phyloP scores from a whole-genome alignment of 2,888 invertebrate genomes.

The Ashinkailepas kermadecensis region DNA sequence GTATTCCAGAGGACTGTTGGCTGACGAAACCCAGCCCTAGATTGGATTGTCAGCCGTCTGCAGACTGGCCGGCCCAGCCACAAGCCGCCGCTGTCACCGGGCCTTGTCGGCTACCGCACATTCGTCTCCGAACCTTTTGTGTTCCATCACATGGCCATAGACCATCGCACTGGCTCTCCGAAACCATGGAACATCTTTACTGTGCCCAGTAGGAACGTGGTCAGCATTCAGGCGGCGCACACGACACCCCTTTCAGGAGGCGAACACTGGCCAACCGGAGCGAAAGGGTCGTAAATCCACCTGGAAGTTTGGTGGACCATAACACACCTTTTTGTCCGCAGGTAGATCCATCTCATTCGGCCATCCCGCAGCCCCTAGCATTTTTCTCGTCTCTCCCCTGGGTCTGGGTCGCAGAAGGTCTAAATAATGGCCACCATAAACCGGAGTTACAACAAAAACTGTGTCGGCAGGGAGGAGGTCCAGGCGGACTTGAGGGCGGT shows the following conservation, averaged over 20 bases:
- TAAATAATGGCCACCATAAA: conserved; percentile 6
- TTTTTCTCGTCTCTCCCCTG: background rate
- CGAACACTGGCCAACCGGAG: background rate
- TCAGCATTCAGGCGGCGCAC: background rate
- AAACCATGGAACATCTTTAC: background rate
- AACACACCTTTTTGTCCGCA: conserved; percentile 23
- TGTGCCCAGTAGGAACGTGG: background rate
- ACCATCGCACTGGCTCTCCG: background rate
- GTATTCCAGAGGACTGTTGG: too few relatives aligned
- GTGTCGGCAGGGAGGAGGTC: background rate
- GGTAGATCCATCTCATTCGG: conserved; percentile 2
- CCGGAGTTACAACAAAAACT: conserved; percentile 5
- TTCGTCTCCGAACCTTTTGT: too few relatives aligned
- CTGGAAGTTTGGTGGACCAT: conserved; percentile 15
- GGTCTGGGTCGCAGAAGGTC: background rate
- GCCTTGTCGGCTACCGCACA: too few relatives aligned
- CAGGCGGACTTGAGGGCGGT: too few relatives aligned
- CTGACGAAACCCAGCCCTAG: too few relatives aligned
- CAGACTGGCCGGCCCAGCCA: too few relatives aligned
- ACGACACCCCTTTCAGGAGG: background rate
- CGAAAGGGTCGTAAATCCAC: conserved; percentile 5
- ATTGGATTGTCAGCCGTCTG: too few relatives aligned
- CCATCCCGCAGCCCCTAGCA: background rate
- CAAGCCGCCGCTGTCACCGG: too few relatives aligned
- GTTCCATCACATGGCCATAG: background rate